Percentiles rank a stretch among this genome's conserved stretches.
These are phyloP conservation scores for Elachura formosa DNA, from an alignment of 2,113 vertebrate genomes.

Conservation along the genomic window DNA sequence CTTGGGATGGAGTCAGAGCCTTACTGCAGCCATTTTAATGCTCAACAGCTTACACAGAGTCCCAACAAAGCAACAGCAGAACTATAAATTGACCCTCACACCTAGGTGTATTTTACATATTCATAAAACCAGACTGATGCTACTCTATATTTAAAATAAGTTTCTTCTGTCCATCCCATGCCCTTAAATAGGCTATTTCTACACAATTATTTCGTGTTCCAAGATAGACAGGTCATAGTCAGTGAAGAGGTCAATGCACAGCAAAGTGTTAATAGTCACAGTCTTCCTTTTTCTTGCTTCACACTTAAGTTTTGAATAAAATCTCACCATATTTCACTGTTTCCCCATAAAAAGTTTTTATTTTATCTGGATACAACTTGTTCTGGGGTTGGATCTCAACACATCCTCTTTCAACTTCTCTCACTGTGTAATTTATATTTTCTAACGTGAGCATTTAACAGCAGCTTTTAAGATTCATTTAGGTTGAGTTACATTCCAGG, in stretches of 20 bases:
- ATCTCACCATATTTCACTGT: not conserved
- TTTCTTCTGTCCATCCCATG: not conserved
- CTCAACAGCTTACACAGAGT: not conserved
- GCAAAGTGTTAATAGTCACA: not conserved
- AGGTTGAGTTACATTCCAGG: constrained; percentile 10
- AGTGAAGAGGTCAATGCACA: not conserved
- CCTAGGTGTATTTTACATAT: not conserved
- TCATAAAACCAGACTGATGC: not conserved
- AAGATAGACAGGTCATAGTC: not conserved
- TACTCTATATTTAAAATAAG: not conserved
- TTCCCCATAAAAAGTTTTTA: not conserved
- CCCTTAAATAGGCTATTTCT: not conserved
- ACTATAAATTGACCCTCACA: not conserved
- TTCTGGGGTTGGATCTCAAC: not conserved
- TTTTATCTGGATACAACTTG: not conserved
- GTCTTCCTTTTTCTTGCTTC: not conserved
- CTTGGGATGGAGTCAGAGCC: not conserved
- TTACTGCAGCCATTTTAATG: not conserved
- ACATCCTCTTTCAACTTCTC: not conserved
- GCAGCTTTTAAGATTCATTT: constrained; percentile 20
- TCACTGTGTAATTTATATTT: not conserved
- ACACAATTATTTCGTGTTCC: not conserved
- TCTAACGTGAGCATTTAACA: not conserved
- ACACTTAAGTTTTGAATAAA: not conserved
- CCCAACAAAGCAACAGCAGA: not conserved